A percentile compares a stretch with the other conserved stretches of the same genome.
Conservation (phyloP, 2,888 invertebrate species). For the Cartodere bifasciata region DNA sequence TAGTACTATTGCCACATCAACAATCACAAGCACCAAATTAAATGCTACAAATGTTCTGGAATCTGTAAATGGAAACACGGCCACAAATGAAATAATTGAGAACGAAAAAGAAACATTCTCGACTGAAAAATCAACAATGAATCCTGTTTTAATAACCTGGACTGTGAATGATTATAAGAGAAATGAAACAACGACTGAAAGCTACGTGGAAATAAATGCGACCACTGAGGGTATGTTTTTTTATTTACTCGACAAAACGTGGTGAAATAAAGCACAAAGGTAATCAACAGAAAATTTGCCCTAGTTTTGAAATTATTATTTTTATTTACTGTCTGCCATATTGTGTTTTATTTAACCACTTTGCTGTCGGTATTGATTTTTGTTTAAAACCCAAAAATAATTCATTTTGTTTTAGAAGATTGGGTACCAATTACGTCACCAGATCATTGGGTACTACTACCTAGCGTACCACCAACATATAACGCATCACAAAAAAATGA, state of each 20-base stretch:
- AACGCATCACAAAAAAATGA: conserved; percentile 8
- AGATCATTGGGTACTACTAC: conserved; percentile 52
- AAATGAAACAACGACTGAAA: conserved; percentile 24
- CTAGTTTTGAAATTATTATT: too few relatives aligned
- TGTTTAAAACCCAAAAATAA: too few relatives aligned
- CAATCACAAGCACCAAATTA: conserved; percentile 16
- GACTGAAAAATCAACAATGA: conserved; percentile 23
- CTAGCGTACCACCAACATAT: conserved; percentile 26
- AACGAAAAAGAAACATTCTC: conserved; percentile 16
- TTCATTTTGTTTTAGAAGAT: conserved; percentile 28
- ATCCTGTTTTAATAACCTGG: conserved; percentile 39
- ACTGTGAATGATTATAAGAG: conserved; percentile 33
- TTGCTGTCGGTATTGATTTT: too few relatives aligned
- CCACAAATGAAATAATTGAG: conserved; percentile 29
- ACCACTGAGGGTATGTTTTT: conserved; percentile 21
- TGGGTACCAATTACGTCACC: conserved; percentile 54
- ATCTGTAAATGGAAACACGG: conserved; percentile 23
- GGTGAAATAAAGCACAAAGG: too few relatives aligned
- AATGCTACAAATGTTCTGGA: background rate
- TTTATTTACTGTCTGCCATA: too few relatives aligned
- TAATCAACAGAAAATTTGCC: too few relatives aligned
- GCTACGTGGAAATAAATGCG: conserved; percentile 12
- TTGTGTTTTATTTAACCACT: too few relatives aligned
- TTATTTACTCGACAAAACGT: too few relatives aligned
- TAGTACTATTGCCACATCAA: conserved; percentile 21